Evolutionary conservation across 2,888 invertebrate species (phyloP), one percentile per base, ranked within the genome.

Genomic region (Meandrusa payeni): DNA sequence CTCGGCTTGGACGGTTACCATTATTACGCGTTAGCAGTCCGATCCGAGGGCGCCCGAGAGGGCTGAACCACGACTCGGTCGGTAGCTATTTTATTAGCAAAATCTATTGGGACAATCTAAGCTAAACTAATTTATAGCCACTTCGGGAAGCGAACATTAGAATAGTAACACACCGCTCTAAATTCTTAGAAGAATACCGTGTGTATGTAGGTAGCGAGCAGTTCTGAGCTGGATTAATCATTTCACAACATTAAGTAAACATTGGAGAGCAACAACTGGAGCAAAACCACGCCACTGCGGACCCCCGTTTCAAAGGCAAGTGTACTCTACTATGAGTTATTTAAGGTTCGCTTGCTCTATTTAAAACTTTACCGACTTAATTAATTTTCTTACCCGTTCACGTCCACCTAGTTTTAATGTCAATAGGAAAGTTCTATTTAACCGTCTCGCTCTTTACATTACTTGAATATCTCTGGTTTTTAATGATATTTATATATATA

Each of bases 291-390:
- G 37, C 37, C 43, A 32, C 10, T 43, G 37, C 43, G 31, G 31
- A 43, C 43, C 20, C 26, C 32, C 22, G 13, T 22, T 27, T 44
- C 39, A 44, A 39, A 44, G 39, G 33, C 44, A 20, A 44, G 44
- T 32, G 10, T 28, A 15, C 19, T 27, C 33, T 28, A 26, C 41
- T 41, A 22, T 38, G 32, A 44, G 33, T 44, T 20, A 33, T 44
- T 38, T 39, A 44, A 44, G 33, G 31, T 44, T 44, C 33, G 33
- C 38, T 33, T 39, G 33, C 38, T 33, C 22, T 33, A 44, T 44
- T 39, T 33, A 44, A 44, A 17, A 39, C 32, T 22, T 15, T 38
- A 19, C 44, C 17, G 31, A 27, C 33, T 44, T 39, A 44, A 44
- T 44, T 44, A 44, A 44, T 44, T 44, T 44, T 33, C 44, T 39